These are phyloP conservation scores for Nomada ruficornis DNA, from an alignment of 2,888 invertebrate genomes.

Conservation along the genomic window DNA sequence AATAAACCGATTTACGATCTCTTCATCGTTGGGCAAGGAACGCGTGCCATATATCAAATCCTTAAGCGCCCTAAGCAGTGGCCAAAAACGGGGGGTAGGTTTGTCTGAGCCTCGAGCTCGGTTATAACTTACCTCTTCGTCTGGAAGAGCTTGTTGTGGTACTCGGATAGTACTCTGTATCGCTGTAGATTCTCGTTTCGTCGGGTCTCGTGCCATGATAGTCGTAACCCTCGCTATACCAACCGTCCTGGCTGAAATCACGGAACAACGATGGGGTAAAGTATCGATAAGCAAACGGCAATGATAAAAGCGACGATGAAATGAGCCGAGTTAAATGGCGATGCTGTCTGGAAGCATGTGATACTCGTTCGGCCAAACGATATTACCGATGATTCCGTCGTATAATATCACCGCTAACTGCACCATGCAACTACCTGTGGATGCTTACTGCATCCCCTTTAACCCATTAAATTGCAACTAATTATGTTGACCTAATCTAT, in stretches of 20 bases:
- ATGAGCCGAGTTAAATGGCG: slow-evolving; percentile 50
- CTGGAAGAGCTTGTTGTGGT: slow-evolving; percentile 78
- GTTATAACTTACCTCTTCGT: slow-evolving; percentile 69
- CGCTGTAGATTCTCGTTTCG: slow-evolving; percentile 84
- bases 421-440: slow-evolving; percentile 68
- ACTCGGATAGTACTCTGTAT: slow-evolving; percentile 84
- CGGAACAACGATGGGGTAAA: slow-evolving; percentile 50
- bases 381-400: slow-evolving; percentile 22
- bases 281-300: neutral
- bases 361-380: slow-evolving; percentile 21
- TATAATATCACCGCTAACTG: slow-evolving; percentile 36
- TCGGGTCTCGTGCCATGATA: slow-evolving; percentile 84
- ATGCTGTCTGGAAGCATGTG: slow-evolving; percentile 14
- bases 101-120: neutral
- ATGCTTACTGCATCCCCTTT: slow-evolving; percentile 39
- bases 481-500: neutral
- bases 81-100: neutral
- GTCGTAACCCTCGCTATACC: slow-evolving; percentile 86
- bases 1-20: slow-evolving; percentile 9
- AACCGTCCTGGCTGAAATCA: slow-evolving; percentile 86
- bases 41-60: neutral
- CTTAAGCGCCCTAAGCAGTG: neutral
- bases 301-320: slow-evolving; percentile 49
- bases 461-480: slow-evolving; percentile 8
- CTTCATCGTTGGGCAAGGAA: neutral